A percentile compares a stretch with the other conserved stretches of the same genome.
Conservation (phyloP, 35 echinoderm and acorn worm species). For the Stichopus chloronotus region DNA sequence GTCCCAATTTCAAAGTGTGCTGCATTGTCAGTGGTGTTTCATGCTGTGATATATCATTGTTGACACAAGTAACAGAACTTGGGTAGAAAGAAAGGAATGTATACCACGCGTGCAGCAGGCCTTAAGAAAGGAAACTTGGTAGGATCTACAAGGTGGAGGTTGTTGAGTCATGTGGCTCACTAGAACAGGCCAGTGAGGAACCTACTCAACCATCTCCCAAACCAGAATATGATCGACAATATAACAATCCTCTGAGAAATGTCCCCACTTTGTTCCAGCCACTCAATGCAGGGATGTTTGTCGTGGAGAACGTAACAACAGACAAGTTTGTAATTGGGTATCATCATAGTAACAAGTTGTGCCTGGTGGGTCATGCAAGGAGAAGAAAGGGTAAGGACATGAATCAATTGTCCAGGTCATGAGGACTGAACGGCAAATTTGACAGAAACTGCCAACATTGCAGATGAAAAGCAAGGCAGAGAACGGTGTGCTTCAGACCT, state of each 20-base stretch:
- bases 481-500: not conserved
- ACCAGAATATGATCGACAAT: not conserved
- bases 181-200: not conserved
- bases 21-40: not conserved
- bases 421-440: not conserved
- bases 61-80: not conserved
- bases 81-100: slow-evolving; percentile 23
- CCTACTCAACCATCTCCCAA: not conserved
- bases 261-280: too few species aligned
- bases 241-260: too few species aligned
- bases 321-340: not conserved
- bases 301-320: not conserved
- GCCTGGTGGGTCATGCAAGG: not conserved
- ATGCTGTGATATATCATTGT: not conserved
- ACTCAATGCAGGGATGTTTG: not conserved
- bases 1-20: not conserved
- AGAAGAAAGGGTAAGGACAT: not conserved
- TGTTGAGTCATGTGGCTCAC: not conserved
- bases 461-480: not conserved
- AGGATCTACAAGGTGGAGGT: not conserved
- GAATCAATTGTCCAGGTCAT: not conserved
- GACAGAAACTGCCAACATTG: not conserved
- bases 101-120: not conserved
- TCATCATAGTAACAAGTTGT: slow-evolving; percentile 16
- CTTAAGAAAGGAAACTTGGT: slow-evolving; percentile 16